A percentile compares a stretch with the other conserved stretches of the same genome.
These are phyloP conservation scores for Tyria jacobaeae DNA, from an alignment of 2,888 invertebrate species.

Conservation along the genomic window DNA sequence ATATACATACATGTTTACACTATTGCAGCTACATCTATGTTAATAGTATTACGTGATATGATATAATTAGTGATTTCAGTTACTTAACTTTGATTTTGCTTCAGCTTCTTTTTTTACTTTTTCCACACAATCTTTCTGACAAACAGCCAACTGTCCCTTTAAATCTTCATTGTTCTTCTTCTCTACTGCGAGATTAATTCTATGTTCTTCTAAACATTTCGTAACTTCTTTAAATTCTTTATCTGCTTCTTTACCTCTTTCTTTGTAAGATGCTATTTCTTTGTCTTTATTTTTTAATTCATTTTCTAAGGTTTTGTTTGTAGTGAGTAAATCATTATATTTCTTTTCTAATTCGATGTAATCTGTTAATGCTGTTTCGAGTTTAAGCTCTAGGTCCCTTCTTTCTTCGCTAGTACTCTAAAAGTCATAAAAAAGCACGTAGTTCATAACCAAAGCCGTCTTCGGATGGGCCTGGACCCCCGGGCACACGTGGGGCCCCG, in stretches of 20 bases:
- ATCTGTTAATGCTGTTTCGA: constrained; percentile 82
- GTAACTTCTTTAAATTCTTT: constrained; percentile 59
- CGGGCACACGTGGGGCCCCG: too few species aligned
- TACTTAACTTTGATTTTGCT: constrained; percentile 72
- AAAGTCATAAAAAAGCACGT: constrained; percentile 20
- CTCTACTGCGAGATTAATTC: constrained; percentile 69
- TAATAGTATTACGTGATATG: too few species aligned
- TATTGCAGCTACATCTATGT: too few species aligned
- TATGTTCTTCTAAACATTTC: constrained; percentile 66
- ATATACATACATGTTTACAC: too few species aligned
- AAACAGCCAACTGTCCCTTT: constrained; percentile 60
- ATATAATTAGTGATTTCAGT: not conserved
- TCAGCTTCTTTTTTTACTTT: constrained; percentile 74
- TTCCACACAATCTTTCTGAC: constrained; percentile 69
- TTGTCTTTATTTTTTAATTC: constrained; percentile 73
- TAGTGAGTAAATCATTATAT: constrained; percentile 65
- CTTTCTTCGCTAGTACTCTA: constrained; percentile 79
- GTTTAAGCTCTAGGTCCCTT: constrained; percentile 85
- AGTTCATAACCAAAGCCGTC: too few species aligned
- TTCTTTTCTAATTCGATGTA: constrained; percentile 82
- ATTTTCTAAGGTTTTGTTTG: constrained; percentile 57
- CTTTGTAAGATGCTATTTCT: constrained; percentile 78
- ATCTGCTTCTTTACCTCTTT: constrained; percentile 69
- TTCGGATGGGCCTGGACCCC: too few species aligned
- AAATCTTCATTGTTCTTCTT: constrained; percentile 71